Evolutionary conservation across 2,797 vertebrate genomes (phyloP).

Genomic region (Schizopygopsis pylzovi): DNA sequence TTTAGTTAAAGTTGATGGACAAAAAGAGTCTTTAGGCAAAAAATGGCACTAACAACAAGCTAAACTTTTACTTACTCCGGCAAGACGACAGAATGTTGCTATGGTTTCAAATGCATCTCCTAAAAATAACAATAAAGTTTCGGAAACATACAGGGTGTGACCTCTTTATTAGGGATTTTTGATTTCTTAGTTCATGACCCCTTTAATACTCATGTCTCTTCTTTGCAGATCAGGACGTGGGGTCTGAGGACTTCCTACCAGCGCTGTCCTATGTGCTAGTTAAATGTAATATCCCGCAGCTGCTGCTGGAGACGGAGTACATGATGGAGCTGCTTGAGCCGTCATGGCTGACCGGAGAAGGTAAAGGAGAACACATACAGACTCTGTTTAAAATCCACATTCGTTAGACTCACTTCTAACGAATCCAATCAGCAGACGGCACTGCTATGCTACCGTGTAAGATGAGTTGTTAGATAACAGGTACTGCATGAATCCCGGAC

Average conservation of each 20-base stretch:
- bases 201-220: background rate
- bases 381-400: background rate
- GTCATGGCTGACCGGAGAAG: slow-evolving; percentile 85
- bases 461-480: background rate
- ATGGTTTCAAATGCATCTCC: no score
- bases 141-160: no score
- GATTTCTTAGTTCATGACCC: background rate
- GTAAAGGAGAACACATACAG: slow-evolving; percentile 65
- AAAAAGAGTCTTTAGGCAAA: no score
- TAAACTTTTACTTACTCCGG: no score
- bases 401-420: background rate
- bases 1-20: no score
- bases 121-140: no score
- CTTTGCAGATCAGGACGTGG: slow-evolving; percentile 80
- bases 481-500: background rate
- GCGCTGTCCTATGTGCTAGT: slow-evolving; percentile 84
- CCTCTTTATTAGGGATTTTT: background rate
- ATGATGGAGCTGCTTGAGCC: slow-evolving; percentile 90
- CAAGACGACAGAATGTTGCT: no score
- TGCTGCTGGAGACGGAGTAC: slow-evolving; percentile 86
- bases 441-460: background rate
- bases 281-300: slow-evolving; percentile 83
- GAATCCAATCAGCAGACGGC: background rate
- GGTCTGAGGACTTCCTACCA: slow-evolving; percentile 87
- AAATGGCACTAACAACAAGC: no score